Percentiles rank a stretch among this genome's conserved stretches.
phyloP scores from a whole-genome alignment of 35 echinoderm and acorn worm species.

The Lytechinus pictus region DNA sequence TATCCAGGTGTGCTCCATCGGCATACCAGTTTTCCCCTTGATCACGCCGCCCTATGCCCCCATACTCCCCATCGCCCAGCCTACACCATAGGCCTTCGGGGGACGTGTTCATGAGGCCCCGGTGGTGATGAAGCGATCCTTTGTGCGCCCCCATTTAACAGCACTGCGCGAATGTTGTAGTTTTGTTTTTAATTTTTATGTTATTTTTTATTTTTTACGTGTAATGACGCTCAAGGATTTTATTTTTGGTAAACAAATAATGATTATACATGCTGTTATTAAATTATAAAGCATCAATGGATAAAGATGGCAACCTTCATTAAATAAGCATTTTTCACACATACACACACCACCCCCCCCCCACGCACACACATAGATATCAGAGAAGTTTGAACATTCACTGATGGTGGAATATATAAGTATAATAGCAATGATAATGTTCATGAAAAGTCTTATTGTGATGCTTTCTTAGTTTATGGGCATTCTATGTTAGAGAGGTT shows the following conservation, averaged over 20 bases:
- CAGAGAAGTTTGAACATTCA: too few species aligned
- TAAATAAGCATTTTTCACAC: too few species aligned
- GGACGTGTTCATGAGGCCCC: not conserved
- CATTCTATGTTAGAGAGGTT: too few species aligned
- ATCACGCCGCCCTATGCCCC: conserved; percentile 3
- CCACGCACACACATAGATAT: too few species aligned
- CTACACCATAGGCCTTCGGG: conserved; percentile 3
- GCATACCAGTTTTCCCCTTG: not conserved
- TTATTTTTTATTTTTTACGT: too few species aligned
- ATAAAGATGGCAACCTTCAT: not conserved
- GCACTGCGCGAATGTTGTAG: not conserved
- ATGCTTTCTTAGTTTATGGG: too few species aligned
- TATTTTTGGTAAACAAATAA: not conserved
- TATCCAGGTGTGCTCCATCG: conserved; percentile 35
- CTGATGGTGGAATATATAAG: too few species aligned
- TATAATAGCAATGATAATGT: too few species aligned
- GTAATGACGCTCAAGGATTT: not conserved
- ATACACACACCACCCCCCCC: too few species aligned
- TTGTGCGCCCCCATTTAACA: not conserved
- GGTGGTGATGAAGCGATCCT: not conserved
- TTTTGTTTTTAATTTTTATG: not conserved
- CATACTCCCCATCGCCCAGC: not conserved
- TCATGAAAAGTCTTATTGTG: too few species aligned
- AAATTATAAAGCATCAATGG: not conserved
- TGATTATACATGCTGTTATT: not conserved